Evolutionary conservation across 2,113 vertebrate species (phyloP), one percentile per base, ranked within the genome.

Genomic region (Marmota monax): DNA sequence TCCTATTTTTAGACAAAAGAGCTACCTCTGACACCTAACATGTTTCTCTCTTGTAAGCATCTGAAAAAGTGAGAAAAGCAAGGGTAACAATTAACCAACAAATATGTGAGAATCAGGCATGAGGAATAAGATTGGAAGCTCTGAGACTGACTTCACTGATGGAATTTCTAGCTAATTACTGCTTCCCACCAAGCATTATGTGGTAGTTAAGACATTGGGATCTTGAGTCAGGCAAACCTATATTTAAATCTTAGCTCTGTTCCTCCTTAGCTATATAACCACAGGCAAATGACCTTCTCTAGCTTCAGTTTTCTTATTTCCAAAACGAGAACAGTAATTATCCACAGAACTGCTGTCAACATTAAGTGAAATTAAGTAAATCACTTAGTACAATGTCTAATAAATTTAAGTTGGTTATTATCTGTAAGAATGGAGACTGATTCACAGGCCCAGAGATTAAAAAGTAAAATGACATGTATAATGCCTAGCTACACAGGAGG

Each of bases 291-390:
- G 8, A 86, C 25, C 70, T 79, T 77, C 27, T 73, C 87, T 76
- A 93, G 67, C 20, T 88, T 82, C 7, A 77, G 73, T 93, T 91
- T 86, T 78, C 72, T 96, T 78, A 37, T 56, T 65, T 92, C 8
- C 53, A 96, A 89, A 93, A 88, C 65, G 4, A 95, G 42, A 84
- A 74, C 32, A 80, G 39, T 84, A 88, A 91, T 80, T 84, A 85
- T 32, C 29, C 42, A 94, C 20, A 86, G 39, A 67, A 86, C 6
- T 77, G 61, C 0, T 76, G 7, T 63, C 58, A 93, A 84, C 51
- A 88, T 58, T 63, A 56, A 18, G 56, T 56, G 12, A 89, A 20
- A 27, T 48, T 12, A 95, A 91, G 48, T 27, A 94, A 65, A 92
- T 42, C 51, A 79, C 37, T 93, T 37, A 84, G 14, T 34, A 90